A percentile compares a stretch with the other conserved stretches of the same genome.
Conservation (phyloP, 2,113 vertebrate genomes). For the Marmota monax region DNA sequence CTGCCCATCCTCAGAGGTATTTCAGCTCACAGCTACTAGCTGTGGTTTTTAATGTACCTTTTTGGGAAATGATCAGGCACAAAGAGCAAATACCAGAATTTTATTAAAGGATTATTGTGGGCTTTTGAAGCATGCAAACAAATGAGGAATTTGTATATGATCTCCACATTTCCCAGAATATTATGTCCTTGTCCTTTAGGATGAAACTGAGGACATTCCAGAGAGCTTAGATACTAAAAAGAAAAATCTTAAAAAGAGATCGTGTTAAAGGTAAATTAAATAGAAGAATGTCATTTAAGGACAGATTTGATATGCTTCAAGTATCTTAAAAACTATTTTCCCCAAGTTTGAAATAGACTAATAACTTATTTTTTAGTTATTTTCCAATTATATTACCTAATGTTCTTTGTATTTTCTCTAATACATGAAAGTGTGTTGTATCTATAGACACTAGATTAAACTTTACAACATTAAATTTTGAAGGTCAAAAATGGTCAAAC, state of each 20-base stretch:
- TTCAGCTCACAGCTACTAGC: background rate
- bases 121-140: constrained; percentile 46
- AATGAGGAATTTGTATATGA: background rate
- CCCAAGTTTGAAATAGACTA: background rate
- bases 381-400: background rate
- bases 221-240: background rate
- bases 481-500: background rate
- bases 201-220: constrained; percentile 56
- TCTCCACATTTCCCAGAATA: constrained; percentile 65
- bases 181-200: constrained; percentile 31
- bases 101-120: constrained; percentile 72
- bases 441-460: background rate
- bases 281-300: background rate
- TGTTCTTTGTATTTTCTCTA: background rate
- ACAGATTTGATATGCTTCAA: background rate
- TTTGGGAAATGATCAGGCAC: constrained; percentile 73
- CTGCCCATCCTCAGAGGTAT: background rate
- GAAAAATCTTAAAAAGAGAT: constrained; percentile 19
- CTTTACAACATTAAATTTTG: background rate
- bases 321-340: background rate
- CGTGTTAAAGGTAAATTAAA: background rate
- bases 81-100: constrained; percentile 76
- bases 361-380: background rate
- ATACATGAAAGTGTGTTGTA: background rate
- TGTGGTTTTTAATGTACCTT: constrained; percentile 81